These are phyloP conservation scores for Lasioglossum pauxillum DNA, from an alignment of 2,888 invertebrate species.

Conservation along the genomic window DNA sequence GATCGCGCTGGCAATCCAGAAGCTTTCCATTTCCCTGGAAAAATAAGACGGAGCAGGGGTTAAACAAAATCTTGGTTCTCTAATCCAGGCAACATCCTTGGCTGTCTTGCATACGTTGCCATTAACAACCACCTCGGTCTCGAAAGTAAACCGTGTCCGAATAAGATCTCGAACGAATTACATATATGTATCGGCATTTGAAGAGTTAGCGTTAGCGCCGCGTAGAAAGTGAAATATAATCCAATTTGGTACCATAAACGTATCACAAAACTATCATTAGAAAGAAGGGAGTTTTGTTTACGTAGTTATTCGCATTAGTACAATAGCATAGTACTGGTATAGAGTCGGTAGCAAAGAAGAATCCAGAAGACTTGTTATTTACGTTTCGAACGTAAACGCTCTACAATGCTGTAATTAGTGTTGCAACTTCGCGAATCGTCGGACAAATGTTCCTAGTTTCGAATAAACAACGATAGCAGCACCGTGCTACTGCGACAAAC, in stretches of 20 bases:
- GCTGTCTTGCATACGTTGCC: background rate
- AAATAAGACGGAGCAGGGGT: background rate
- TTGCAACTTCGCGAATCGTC: background rate
- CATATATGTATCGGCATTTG: background rate
- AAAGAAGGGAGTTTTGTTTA: too few species aligned
- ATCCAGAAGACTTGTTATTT: background rate
- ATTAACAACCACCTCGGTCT: background rate
- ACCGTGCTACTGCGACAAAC: background rate
- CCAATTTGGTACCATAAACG: too few species aligned
- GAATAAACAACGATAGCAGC: background rate
- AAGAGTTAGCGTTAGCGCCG: background rate
- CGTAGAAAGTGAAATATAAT: background rate
- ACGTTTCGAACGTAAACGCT: background rate
- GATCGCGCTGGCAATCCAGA: constrained; percentile 89
- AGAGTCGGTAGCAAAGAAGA: background rate
- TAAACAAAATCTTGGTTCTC: background rate
- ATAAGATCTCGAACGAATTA: background rate
- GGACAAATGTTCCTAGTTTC: background rate
- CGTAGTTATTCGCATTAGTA: background rate
- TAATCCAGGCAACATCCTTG: background rate
- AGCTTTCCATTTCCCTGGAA: constrained; percentile 86
- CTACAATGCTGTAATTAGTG: background rate
- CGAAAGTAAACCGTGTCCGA: background rate
- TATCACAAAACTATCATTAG: too few species aligned
- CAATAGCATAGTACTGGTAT: background rate